Conservation (phyloP, 2,888 invertebrate species). For the Poecilobothrus nobilitatus region DNA sequence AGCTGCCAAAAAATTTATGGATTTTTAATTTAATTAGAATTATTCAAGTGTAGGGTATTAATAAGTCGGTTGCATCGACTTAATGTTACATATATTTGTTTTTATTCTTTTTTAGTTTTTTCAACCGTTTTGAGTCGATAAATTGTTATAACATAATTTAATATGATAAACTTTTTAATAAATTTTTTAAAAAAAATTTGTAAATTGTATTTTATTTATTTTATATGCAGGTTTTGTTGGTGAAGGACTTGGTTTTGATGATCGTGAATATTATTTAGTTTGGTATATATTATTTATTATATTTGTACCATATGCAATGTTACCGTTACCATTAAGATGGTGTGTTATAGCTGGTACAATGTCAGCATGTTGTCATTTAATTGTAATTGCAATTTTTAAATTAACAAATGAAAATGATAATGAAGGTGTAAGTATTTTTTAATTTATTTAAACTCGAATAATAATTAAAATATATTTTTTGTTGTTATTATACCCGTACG, state of each 20-base stretch:
- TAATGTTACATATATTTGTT: no score
- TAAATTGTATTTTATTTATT: no score
- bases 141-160: no score
- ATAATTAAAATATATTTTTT: slow-evolving; percentile 12
- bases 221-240: slow-evolving; percentile 58
- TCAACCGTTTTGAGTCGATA: no score
- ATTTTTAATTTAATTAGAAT: no score
- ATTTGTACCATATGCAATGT: slow-evolving; percentile 89
- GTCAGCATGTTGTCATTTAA: slow-evolving; percentile 69
- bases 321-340: slow-evolving; percentile 82
- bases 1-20: no score
- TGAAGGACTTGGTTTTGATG: slow-evolving; percentile 62
- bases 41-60: no score
- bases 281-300: slow-evolving; percentile 93
- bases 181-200: no score
- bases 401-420: slow-evolving; percentile 34
- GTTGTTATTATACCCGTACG: no score
- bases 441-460: slow-evolving; percentile 11
- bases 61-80: no score
- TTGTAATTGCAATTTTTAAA: slow-evolving; percentile 49
- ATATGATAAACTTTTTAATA: no score
- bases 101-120: no score
- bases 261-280: slow-evolving; percentile 70
- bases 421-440: slow-evolving; percentile 13
- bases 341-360: slow-evolving; percentile 77